Percentiles rank a stretch among this genome's conserved stretches.
These are phyloP conservation scores for Stictocephala bisonia DNA, from an alignment of 2,888 invertebrate species.

Conservation along the genomic window DNA sequence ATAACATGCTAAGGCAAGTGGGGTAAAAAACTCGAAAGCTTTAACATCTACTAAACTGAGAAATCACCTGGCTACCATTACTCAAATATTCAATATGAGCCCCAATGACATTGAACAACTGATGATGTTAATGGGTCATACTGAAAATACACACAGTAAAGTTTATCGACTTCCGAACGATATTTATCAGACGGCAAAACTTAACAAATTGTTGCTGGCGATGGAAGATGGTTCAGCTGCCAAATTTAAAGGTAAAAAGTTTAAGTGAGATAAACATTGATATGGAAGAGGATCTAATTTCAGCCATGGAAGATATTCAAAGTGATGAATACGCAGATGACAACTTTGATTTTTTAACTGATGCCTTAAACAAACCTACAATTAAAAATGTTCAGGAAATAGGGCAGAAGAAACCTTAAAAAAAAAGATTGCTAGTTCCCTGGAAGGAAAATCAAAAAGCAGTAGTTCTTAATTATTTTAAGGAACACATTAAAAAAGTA, in stretches of 20 bases:
- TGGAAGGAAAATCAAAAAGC: neutral
- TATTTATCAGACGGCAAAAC: slow-evolving; percentile 7
- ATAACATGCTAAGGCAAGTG: too few relatives aligned
- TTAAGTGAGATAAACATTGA: neutral
- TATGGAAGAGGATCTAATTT: neutral
- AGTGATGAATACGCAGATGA: too few relatives aligned
- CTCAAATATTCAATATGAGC: slow-evolving; percentile 1
- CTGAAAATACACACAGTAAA: neutral
- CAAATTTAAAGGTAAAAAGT: neutral
- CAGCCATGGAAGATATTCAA: too few relatives aligned
- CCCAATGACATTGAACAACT: slow-evolving; percentile 10
- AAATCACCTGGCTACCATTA: slow-evolving; percentile 21
- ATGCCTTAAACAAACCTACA: too few relatives aligned
- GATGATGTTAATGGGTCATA: slow-evolving; percentile 3
- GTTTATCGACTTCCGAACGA: slow-evolving; percentile 2
- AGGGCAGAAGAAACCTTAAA: neutral
- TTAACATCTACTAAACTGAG: neutral
- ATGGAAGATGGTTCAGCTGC: slow-evolving; percentile 2
- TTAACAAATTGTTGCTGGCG: neutral
- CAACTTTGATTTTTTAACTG: too few relatives aligned
- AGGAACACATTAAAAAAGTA: neutral
- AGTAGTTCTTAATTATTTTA: neutral
- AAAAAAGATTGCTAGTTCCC: neutral
- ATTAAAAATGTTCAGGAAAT: too few relatives aligned
- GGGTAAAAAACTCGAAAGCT: too few relatives aligned